A percentile compares a stretch with the other conserved stretches of the same genome.
These are phyloP conservation scores for Melanotaenia pygmaea DNA, from an alignment of 2,797 vertebrate species.

Conservation along the genomic window DNA sequence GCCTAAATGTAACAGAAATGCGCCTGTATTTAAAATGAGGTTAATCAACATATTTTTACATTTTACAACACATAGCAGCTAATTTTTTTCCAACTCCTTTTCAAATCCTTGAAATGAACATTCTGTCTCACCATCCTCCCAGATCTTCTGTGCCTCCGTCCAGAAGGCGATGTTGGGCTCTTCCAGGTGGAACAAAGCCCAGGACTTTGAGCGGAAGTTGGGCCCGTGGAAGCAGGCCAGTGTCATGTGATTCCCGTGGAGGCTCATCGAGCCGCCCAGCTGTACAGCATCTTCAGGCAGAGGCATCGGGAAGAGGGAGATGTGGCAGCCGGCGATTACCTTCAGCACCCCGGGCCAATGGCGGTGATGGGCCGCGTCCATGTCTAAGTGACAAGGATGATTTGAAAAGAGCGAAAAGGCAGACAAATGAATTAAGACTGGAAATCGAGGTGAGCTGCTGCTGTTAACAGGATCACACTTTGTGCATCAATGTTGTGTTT, in stretches of 20 bases:
- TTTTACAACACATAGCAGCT: not conserved
- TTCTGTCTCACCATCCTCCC: slow-evolving; percentile 90
- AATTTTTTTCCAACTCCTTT: not conserved
- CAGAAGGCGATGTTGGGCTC: slow-evolving; percentile 99
- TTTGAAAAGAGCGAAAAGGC: slow-evolving; percentile 12
- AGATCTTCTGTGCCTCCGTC: slow-evolving; percentile 99
- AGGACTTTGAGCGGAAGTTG: slow-evolving; percentile 98
- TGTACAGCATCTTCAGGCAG: slow-evolving; percentile 96
- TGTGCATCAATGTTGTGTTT: slow-evolving; percentile 4
- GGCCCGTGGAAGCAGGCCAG: slow-evolving; percentile 98
- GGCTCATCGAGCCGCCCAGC: slow-evolving; percentile 97
- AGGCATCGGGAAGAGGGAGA: slow-evolving; percentile 97
- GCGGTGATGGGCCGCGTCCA: slow-evolving; percentile 96
- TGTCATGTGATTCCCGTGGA: slow-evolving; percentile 99
- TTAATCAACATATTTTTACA: too few species aligned
- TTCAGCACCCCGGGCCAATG: slow-evolving; percentile 98
- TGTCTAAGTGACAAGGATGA: slow-evolving; percentile 76
- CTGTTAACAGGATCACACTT: not conserved
- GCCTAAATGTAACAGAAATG: slow-evolving; percentile 76
- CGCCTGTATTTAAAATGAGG: not conserved
- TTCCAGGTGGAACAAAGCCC: slow-evolving; percentile 98
- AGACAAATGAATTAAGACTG: slow-evolving; percentile 19
- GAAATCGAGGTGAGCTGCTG: slow-evolving; percentile 5
- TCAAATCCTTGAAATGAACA: not conserved
- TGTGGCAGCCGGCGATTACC: slow-evolving; percentile 96